A percentile compares a stretch with the other conserved stretches of the same genome.
phyloP scores from a whole-genome alignment of 1,140 invertebrate genomes.

The Rhizoglyphus robini region DNA sequence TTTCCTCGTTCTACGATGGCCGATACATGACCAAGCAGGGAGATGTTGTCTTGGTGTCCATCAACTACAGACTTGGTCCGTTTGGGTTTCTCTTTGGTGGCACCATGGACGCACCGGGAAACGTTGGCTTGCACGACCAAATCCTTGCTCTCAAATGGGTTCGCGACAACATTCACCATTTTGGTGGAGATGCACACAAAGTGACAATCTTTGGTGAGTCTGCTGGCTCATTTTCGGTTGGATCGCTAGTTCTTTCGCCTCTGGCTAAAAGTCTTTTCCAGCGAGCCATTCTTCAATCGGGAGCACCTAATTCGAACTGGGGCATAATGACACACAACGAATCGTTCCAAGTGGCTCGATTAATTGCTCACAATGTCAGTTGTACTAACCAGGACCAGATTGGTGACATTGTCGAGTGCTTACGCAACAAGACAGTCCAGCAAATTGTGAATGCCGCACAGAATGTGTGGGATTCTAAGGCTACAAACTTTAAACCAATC shows the following conservation, averaged over 20 bases:
- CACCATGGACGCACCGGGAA: slow-evolving; percentile 76
- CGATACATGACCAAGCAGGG: slow-evolving; percentile 53
- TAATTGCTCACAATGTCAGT: background rate
- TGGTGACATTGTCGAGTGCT: background rate
- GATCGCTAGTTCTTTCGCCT: background rate
- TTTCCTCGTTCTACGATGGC: slow-evolving; percentile 79
- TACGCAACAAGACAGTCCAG: background rate
- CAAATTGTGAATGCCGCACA: background rate
- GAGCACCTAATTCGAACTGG: background rate
- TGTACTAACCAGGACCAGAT: background rate
- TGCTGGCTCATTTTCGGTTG: slow-evolving; percentile 27
- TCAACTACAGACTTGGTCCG: slow-evolving; percentile 83
- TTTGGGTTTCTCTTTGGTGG: slow-evolving; percentile 86
- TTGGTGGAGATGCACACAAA: slow-evolving; percentile 57
- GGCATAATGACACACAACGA: slow-evolving; percentile 45
- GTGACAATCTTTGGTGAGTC: slow-evolving; percentile 39
- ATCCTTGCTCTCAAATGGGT: slow-evolving; percentile 82
- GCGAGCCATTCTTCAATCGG: slow-evolving; percentile 15
- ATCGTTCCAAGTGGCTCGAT: slow-evolving; percentile 35
- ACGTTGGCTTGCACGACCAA: slow-evolving; percentile 86
- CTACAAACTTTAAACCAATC: background rate
- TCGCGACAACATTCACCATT: slow-evolving; percentile 56
- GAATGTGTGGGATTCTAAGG: background rate
- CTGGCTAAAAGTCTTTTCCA: slow-evolving; percentile 4
- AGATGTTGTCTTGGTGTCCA: slow-evolving; percentile 77